Conservation (phyloP, 2,797 vertebrate species). For the Gymnocypris eckloni region DNA sequence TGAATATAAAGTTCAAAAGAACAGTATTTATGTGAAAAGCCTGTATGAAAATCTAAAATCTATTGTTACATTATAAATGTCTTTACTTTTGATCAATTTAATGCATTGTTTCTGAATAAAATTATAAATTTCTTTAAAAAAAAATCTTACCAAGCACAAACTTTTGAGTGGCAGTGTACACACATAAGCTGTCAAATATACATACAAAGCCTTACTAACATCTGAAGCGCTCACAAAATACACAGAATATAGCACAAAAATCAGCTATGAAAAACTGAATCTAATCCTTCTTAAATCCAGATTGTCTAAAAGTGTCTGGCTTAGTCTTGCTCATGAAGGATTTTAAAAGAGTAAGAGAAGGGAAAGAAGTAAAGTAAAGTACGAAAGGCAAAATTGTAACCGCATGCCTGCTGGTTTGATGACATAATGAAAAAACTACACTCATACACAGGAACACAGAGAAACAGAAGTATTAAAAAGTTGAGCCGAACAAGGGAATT, state of each 20-base stretch:
- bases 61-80: background rate
- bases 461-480: background rate
- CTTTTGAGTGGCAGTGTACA: background rate
- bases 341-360: background rate
- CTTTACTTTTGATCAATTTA: background rate
- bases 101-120: background rate
- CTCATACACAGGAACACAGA: background rate
- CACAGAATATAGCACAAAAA: slow-evolving; percentile 1
- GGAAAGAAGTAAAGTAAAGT: background rate
- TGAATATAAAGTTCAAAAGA: background rate
- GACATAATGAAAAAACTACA: slow-evolving; percentile 1
- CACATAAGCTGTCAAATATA: background rate
- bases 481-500: background rate
- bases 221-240: background rate
- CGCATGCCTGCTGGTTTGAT: background rate
- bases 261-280: background rate
- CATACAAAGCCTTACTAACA: background rate
- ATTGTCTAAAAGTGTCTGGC: background rate
- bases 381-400: background rate
- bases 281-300: slow-evolving; percentile 19
- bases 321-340: slow-evolving; percentile 13
- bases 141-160: background rate
- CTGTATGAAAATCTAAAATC: background rate
- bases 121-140: background rate
- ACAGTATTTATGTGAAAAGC: background rate